A percentile compares a stretch with the other conserved stretches of the same genome.
Evolutionary conservation across 1,140 invertebrate species (phyloP).

Genomic region (Lasaia peninsularis): DNA sequence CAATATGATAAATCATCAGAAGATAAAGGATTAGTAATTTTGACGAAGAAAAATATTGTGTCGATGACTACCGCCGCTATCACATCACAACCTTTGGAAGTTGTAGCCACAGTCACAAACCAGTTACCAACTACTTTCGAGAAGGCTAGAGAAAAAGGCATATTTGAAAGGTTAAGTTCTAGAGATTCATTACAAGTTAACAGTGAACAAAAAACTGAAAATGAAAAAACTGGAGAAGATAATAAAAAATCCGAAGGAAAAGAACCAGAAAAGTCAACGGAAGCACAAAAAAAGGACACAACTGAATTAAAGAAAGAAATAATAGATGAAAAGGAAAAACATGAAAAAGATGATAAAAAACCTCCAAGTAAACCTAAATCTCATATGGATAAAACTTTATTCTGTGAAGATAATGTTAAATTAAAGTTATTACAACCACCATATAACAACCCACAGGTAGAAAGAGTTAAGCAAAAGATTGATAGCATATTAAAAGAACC

Average conservation of each 20-base stretch:
- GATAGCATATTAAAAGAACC: conserved; percentile 69
- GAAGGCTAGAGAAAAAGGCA: conserved; percentile 73
- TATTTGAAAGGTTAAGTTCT: conserved; percentile 70
- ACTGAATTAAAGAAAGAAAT: conserved; percentile 14
- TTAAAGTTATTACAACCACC: conserved; percentile 64
- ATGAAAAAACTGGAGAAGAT: conserved; percentile 27
- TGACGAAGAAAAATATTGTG: conserved; percentile 72
- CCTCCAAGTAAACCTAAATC: conserved; percentile 44
- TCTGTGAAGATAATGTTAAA: conserved; percentile 60
- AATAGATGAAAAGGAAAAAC: conserved; percentile 29
- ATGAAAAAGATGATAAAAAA: conserved; percentile 44
- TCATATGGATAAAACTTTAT: conserved; percentile 36
- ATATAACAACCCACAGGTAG: conserved; percentile 69
- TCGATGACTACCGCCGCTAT: conserved; percentile 78
- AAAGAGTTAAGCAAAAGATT: conserved; percentile 72
- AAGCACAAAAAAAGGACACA: background rate
- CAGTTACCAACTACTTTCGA: conserved; percentile 68
- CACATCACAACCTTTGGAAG: conserved; percentile 73
- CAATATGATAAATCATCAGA: conserved; percentile 67
- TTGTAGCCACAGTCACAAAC: conserved; percentile 73
- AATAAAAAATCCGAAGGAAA: conserved; percentile 27
- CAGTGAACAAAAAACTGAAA: conserved; percentile 39
- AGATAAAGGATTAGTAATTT: conserved; percentile 62
- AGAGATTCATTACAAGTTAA: conserved; percentile 64
- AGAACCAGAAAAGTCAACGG: background rate